Evolutionary conservation across 2,113 vertebrate genomes (phyloP).

Genomic region (Butorides virescens): DNA sequence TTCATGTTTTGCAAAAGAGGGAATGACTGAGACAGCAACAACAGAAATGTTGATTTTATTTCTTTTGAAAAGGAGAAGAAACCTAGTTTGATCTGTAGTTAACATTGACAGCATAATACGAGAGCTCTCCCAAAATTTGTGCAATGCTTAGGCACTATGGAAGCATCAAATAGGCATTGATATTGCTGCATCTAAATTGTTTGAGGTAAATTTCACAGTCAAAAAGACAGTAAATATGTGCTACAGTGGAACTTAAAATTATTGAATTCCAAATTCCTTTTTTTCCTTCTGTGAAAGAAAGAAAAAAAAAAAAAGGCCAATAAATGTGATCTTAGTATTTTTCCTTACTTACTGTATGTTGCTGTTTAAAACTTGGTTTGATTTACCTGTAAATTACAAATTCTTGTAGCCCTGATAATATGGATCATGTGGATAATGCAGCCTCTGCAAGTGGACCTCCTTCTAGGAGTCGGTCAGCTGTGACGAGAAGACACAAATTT

Average conservation of each 20-base stretch:
- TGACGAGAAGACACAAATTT: conserved; percentile 91
- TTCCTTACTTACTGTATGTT: not conserved
- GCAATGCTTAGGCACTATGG: not conserved
- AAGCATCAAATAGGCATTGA: not conserved
- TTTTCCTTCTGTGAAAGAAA: not conserved
- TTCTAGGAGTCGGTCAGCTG: conserved; percentile 83
- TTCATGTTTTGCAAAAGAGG: not conserved
- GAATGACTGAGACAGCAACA: not conserved
- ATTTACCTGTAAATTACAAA: not conserved
- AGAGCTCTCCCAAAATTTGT: not conserved
- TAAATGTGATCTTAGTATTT: not conserved
- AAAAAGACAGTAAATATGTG: not conserved
- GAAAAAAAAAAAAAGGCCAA: not conserved
- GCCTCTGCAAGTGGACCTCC: conserved; percentile 82
- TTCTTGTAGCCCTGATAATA: conserved; percentile 83
- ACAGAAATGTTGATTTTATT: not conserved
- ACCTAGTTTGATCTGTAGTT: not conserved
- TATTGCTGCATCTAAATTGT: not conserved
- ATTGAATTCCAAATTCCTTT: not conserved
- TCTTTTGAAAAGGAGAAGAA: not conserved
- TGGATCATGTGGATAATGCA: conserved; percentile 87
- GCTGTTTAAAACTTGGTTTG: not conserved
- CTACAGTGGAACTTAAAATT: not conserved
- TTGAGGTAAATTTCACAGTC: not conserved
- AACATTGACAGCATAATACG: not conserved